Evolutionary conservation across 1,140 invertebrate species (phyloP), one percentile per base, ranked within the genome.

Genomic region (Samia ricini): DNA sequence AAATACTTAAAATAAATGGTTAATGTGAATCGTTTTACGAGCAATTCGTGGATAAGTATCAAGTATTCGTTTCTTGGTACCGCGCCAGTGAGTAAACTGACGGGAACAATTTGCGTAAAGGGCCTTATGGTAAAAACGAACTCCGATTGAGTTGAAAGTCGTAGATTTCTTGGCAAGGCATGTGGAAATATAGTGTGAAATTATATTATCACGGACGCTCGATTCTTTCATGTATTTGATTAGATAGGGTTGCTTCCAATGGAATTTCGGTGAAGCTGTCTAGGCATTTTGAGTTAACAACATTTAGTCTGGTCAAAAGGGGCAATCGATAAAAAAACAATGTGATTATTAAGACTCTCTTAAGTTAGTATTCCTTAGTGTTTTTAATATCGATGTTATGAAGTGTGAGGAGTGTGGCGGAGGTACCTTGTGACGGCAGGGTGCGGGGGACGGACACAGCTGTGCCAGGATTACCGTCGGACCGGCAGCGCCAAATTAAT

Each of bases 371-470:
- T 20, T 51, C 58, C 18, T 26, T 55, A 61, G 64, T 63, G 60
- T 65, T 71, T 71, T 71, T 69, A 72, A 72, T 72, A 72, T 72
- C 66, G 64, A 71, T 65, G 66, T 66, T 70, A 66, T 66, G 68
- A 63, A 68, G 69, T 68, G 60, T 60, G 63, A 23, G 33, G n/a
- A 42, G n/a, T 4, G 4, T 1, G 33, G 33, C n/a, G n/a, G n/a
- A n/a, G n/a, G n/a, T n/a, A n/a, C n/a, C n/a, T n/a, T n/a, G n/a
- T n/a, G n/a, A n/a, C n/a, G n/a, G 58, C 51, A 8, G 49, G 18
- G n/a, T 10, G 22, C 19, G 20, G 2, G 6, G 20, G 22, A 55
- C 49, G 61, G 54, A 56, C 70, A 54, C 70, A 72, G 70, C 66
- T 72, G 70, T 61, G 61, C 36, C 56, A 6, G 70, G 64, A 69